These are phyloP conservation scores for Oscheius sp. DNA, from an alignment of 2,888 invertebrate genomes.

Conservation along the genomic window DNA sequence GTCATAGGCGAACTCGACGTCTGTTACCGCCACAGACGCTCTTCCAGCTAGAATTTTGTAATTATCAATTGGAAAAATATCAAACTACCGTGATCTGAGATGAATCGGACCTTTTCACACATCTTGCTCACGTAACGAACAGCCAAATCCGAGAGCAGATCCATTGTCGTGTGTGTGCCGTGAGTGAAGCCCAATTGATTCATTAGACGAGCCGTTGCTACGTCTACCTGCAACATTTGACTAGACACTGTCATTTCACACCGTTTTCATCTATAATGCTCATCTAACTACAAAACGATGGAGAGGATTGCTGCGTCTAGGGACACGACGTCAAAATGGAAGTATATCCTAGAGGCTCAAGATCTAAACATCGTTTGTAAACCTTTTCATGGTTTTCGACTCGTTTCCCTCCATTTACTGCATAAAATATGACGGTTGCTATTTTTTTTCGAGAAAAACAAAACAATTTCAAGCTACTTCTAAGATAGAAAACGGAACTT, in stretches of 20 bases:
- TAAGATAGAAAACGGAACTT: background rate
- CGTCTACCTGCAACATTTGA: constrained; percentile 24
- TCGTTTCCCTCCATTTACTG: too few species aligned
- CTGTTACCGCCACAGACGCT: constrained; percentile 1
- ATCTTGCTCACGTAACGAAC: constrained; percentile 28
- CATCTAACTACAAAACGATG: background rate
- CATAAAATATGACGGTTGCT: too few species aligned
- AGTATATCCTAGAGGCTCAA: too few species aligned
- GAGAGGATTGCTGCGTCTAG: too few species aligned
- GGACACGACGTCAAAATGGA: too few species aligned
- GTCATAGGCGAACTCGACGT: constrained; percentile 32
- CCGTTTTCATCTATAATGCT: background rate
- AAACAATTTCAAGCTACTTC: too few species aligned
- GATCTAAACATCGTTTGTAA: too few species aligned
- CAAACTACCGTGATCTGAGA: constrained; percentile 31
- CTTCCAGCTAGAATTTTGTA: constrained; percentile 31
- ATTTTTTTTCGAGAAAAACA: too few species aligned
- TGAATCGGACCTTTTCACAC: constrained; percentile 22
- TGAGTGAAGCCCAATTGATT: constrained; percentile 36
- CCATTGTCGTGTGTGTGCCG: constrained; percentile 16
- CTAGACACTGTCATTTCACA: background rate
- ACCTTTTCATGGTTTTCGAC: too few species aligned
- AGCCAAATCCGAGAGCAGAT: constrained; percentile 27
- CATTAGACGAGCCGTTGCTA: constrained; percentile 19
- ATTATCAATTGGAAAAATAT: background rate